Base-by-base conservation (phyloP, 2,888 invertebrate species). In the Isotomurus palustris region DNA sequence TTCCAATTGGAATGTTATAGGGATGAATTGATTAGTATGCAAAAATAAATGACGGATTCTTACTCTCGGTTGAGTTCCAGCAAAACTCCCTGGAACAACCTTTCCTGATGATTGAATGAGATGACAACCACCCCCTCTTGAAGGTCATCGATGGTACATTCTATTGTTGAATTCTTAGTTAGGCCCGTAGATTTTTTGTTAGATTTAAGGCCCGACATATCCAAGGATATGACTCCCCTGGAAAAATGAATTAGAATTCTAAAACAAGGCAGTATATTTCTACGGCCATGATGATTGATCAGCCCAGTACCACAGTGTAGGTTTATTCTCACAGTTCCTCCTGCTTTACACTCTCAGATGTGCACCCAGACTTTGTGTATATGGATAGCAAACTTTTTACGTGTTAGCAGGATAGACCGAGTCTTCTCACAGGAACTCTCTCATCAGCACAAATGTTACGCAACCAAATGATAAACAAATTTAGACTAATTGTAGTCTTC, bases 61-160 rank as follows among this genome's bases (percentile, higher is more conserved):
- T 66, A 69, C 69, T 69, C 65, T 67, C 69, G 52, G 47, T 66
- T 65, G 32, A 69, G 61, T 55, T 69, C 65, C 38, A 69, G 62
- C 19, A 69, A 62, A 56, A 69, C 69, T 35, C 69, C 69, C 49
- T 69, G 69, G 49, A 66, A 69, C n/a, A 66, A 53, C 58, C 58
- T 64, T 47, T 59, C 62, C 50, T 60, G 55, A 54, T 68, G 66
- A 2, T 58, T 36, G 57, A 64, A 69, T 24, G 69, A 68, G 17
- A 67, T 67, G 17, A 69, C 65, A 41, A 69, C 52, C 24, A 68
- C 58, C 14, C 69, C 69, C 40, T 64, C 65, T 12, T 60, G 52
- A 1, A 69, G 52, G 56, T 69, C 67, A 54, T 69, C 69, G 17
- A 69, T 58, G n/a, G 58, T 65, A 36, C 62, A 62, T 32, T 58